Evolutionary conservation across 2,888 invertebrate species (phyloP).

Genomic region (Agelastica alni): DNA sequence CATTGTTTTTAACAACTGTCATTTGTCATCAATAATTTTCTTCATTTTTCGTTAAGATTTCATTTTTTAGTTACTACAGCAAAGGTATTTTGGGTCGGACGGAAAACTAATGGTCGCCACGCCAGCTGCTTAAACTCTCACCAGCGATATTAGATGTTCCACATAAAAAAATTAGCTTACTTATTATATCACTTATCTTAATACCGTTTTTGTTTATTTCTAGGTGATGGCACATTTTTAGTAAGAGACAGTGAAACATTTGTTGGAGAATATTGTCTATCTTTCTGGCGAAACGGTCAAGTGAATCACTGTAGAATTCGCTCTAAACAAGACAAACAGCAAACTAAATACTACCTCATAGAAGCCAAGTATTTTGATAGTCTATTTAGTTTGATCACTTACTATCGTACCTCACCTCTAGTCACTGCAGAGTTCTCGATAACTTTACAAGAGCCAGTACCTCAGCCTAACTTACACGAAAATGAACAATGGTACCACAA

Average conservation of each 20-base stretch:
- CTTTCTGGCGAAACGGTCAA: constrained; percentile 88
- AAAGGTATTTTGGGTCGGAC: too few relatives aligned
- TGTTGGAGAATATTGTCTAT: constrained; percentile 93
- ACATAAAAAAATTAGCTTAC: too few relatives aligned
- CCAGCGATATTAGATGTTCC: too few relatives aligned
- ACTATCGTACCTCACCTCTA: constrained; percentile 85
- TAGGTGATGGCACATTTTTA: constrained; percentile 85
- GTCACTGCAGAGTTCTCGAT: constrained; percentile 90
- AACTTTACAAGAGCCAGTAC: constrained; percentile 86
- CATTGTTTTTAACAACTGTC: too few relatives aligned
- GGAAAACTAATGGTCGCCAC: too few relatives aligned
- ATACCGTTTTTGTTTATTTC: constrained; percentile 10
- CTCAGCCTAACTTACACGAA: constrained; percentile 93
- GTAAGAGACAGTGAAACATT: constrained; percentile 95
- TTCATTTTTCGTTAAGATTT: too few relatives aligned
- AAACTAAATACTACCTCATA: constrained; percentile 88
- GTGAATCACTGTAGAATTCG: constrained; percentile 93
- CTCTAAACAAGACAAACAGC: constrained; percentile 84
- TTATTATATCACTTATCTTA: not conserved
- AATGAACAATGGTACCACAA: constrained; percentile 92
- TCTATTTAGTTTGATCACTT: constrained; percentile 86
- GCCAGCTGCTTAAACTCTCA: too few relatives aligned
- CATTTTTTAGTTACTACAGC: too few relatives aligned
- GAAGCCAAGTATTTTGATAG: constrained; percentile 89
- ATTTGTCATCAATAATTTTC: too few relatives aligned